Evolutionary conservation across 2,888 invertebrate species (phyloP).

Genomic region (Mantis religiosa): DNA sequence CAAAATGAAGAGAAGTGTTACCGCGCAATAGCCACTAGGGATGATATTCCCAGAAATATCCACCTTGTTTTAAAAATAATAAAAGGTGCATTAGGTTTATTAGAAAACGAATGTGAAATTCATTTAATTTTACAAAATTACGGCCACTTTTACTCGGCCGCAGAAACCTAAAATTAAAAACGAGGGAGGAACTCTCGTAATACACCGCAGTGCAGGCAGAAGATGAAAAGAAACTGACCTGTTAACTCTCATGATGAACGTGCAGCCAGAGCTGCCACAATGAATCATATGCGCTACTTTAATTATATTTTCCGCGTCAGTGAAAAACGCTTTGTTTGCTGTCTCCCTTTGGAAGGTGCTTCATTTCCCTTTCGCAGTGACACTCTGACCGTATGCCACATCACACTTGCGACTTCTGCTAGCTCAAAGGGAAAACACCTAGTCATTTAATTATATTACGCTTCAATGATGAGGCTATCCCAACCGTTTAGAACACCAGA

Average conservation of each 20-base stretch:
- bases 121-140: neutral
- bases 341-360: neutral
- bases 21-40: neutral
- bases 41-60: neutral
- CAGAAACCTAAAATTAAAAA: neutral
- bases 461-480: too few relatives aligned
- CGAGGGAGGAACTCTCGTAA: neutral
- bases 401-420: too few relatives aligned
- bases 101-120: neutral
- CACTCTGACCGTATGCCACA: neutral
- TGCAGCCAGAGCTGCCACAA: neutral
- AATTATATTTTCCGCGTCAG: neutral
- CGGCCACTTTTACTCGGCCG: neutral
- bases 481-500: too few relatives aligned
- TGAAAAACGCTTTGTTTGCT: neutral
- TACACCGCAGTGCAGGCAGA: neutral
- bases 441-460: too few relatives aligned
- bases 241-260: neutral
- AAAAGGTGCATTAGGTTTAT: neutral
- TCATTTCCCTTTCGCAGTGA: neutral
- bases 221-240: neutral
- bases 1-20: neutral
- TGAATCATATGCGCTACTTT: neutral
- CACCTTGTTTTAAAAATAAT: neutral
- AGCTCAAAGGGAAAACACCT: too few relatives aligned